Percentiles rank a stretch among this genome's conserved stretches.
These are phyloP conservation scores for Julus scanicus DNA, from an alignment of 2,888 invertebrate genomes.

Conservation along the genomic window DNA sequence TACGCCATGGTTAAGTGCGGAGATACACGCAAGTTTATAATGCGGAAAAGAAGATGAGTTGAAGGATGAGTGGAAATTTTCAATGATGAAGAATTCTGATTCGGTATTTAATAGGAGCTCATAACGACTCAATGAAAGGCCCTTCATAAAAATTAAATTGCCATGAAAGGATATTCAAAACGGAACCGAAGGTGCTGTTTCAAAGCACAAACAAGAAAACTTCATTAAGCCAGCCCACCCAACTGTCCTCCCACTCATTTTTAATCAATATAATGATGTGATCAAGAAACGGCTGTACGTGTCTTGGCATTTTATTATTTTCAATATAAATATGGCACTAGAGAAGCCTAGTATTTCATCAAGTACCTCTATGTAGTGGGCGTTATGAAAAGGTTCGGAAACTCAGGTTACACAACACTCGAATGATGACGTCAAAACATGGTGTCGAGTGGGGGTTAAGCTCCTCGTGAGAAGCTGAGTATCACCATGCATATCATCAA, in stretches of 20 bases:
- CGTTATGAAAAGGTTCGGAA: neutral
- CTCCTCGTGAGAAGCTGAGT: too few relatives aligned
- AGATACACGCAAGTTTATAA: constrained; percentile 36
- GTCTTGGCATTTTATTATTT: constrained; percentile 40
- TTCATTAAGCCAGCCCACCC: constrained; percentile 46
- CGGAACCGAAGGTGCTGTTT: constrained; percentile 43
- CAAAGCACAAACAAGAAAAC: constrained; percentile 51
- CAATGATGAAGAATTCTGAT: constrained; percentile 45
- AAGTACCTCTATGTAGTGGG: neutral
- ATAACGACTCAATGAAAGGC: constrained; percentile 49
- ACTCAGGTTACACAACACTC: neutral
- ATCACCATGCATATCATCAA: too few relatives aligned
- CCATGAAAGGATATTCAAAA: constrained; percentile 51
- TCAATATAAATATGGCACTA: constrained; percentile 36
- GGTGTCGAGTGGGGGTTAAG: too few relatives aligned
- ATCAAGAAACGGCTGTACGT: constrained; percentile 43
- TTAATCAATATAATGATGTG: constrained; percentile 45
- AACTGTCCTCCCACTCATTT: constrained; percentile 15
- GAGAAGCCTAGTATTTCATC: neutral
- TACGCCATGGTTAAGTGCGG: constrained; percentile 21
- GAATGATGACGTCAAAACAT: constrained; percentile 4
- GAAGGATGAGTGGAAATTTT: constrained; percentile 47
- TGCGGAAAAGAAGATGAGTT: constrained; percentile 43
- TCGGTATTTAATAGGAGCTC: constrained; percentile 45
- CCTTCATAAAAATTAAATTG: constrained; percentile 53